phyloP scores from a whole-genome alignment of 2,113 vertebrate genomes.

The Myanophis thanlyinensis region DNA sequence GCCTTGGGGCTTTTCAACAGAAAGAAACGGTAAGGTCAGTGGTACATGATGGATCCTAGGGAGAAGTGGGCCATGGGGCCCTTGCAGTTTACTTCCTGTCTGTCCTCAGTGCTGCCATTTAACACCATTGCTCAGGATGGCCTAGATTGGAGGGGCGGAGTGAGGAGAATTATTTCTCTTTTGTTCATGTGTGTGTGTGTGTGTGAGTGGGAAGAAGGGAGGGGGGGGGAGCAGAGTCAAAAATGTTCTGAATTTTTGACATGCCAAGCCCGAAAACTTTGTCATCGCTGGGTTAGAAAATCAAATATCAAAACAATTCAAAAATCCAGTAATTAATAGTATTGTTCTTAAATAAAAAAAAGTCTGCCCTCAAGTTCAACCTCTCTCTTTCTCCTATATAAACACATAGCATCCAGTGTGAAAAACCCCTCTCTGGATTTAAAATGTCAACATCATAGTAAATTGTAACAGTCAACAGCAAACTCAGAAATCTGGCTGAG shows the following conservation, averaged over 20 bases:
- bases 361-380: background rate
- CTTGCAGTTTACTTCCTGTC: background rate
- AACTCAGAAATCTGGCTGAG: background rate
- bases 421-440: background rate
- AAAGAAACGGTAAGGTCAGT: background rate
- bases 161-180: too few species aligned
- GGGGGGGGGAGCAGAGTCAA: background rate
- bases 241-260: background rate
- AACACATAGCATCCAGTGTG: background rate
- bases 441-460: background rate
- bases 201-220: too few species aligned
- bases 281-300: background rate
- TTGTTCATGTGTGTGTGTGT: too few species aligned
- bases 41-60: background rate
- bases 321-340: background rate
- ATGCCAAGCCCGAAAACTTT: background rate
- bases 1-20: too few species aligned
- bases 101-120: background rate
- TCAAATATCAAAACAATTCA: background rate
- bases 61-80: background rate
- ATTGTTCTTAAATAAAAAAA: background rate
- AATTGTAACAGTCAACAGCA: background rate
- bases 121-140: background rate
- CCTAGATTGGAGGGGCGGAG: background rate
- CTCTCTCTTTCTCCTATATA: too few species aligned